Evolutionary conservation across 2,888 invertebrate species (phyloP), one percentile per base, ranked within the genome.

Genomic region (Xestia rhomboidea): DNA sequence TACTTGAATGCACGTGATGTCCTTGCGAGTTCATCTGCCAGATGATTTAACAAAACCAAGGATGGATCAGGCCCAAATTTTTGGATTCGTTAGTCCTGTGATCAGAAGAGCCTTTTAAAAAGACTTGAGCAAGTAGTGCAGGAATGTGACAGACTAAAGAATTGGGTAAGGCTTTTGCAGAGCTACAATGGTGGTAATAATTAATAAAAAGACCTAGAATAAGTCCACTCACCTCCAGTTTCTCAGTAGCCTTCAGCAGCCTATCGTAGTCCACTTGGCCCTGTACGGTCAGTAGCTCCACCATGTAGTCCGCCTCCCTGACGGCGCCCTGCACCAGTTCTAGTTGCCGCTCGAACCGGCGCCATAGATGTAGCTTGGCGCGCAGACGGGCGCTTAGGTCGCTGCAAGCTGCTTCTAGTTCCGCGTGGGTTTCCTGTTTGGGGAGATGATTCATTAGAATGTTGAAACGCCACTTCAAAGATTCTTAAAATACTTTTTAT

Each of bases 301-400:
- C 98, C 98, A 98, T 98, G 89, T 98, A 98, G 92, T 98, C 98
- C 0, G 98, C 98, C 89, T 98, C 98, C 76, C 98, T 97, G 0
- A 98, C 98, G 0, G 98, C 98, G 71, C 98, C 98, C 83, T 98
- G 98, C 21, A 98, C 98, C 92, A 98, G 91, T 88, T 98, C 98
- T 86, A 98, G 93, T 88, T 98, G 98, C 5, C 97, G 96, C 91
- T 98, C 98, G 92, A 98, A 98, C 41, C 98, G 96, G 76, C 97
- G 97, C 98, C 98, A 99, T 41, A 98, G 94, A 5, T 97, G 97
- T 60, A 98, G 94, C 13, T 98, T 97, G 73, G 97, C 97, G 54
- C 97, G 97, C 44, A 98, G 95, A 4, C 98, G 94, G 0, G 97
- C 97, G 90, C 98, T 95, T 4, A 98, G 96, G 46, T 98, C 97